Conservation (phyloP, 2,797 vertebrate genomes). For the Pseudochaenichthys georgianus region DNA sequence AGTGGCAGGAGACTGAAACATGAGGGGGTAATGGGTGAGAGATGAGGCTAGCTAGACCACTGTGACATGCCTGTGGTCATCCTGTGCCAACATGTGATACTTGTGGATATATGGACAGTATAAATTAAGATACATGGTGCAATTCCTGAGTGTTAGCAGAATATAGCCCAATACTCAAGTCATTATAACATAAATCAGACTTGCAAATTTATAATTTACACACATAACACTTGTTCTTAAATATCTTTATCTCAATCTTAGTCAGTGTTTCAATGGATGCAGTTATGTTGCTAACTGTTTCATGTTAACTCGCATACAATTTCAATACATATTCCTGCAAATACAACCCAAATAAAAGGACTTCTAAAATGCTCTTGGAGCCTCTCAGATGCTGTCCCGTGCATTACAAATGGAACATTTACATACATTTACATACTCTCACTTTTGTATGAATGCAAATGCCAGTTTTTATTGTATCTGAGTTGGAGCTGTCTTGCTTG, state of each 20-base stretch:
- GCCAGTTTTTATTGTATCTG: conserved; percentile 47
- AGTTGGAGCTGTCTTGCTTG: conserved; percentile 54
- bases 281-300: conserved; percentile 4
- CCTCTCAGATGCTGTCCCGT: conserved; percentile 35
- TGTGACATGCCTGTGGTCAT: conserved; percentile 13
- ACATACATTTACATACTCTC: conserved; percentile 54
- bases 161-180: conserved; percentile 12
- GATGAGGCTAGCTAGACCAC: conserved; percentile 10
- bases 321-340: conserved; percentile 18
- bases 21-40: conserved; percentile 18
- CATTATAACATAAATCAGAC: conserved; percentile 1
- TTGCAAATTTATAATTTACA: neutral
- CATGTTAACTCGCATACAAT: conserved; percentile 2
- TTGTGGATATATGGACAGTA: conserved; percentile 5
- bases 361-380: conserved; percentile 26
- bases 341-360: conserved; percentile 23
- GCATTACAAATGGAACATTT: conserved; percentile 61
- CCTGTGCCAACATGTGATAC: conserved; percentile 2
- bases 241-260: conserved; percentile 9
- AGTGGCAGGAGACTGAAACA: conserved; percentile 8
- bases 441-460: conserved; percentile 55
- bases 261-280: neutral
- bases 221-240: neutral
- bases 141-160: neutral
- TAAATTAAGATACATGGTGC: conserved; percentile 28